These are phyloP conservation scores for Lophius americanus DNA, from an alignment of 2,797 vertebrate genomes.

Conservation along the genomic window DNA sequence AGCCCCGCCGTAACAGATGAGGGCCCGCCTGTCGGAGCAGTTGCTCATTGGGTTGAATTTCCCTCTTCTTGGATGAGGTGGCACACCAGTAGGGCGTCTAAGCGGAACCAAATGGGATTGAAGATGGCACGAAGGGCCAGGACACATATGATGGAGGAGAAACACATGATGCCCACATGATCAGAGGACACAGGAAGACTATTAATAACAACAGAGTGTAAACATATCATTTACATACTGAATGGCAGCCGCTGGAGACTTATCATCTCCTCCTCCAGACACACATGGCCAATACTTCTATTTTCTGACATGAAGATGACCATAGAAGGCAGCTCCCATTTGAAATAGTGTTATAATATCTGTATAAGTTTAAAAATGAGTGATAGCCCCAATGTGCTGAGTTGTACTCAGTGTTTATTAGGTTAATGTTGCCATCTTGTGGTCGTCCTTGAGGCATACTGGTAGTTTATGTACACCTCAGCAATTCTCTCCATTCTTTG, in stretches of 20 bases:
- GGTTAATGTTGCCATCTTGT: constrained; percentile 74
- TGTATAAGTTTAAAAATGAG: constrained; percentile 2
- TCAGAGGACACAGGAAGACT: background rate
- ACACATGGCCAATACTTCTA: background rate
- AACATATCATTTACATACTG: background rate
- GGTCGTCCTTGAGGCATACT: constrained; percentile 37
- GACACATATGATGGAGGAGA: constrained; percentile 55
- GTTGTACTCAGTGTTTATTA: constrained; percentile 24
- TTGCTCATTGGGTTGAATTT: constrained; percentile 69
- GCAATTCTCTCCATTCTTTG: constrained; percentile 1
- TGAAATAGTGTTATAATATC: background rate
- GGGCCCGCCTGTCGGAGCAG: constrained; percentile 77
- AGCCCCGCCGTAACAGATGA: constrained; percentile 72
- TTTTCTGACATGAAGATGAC: background rate
- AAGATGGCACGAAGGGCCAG: constrained; percentile 35
- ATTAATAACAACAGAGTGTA: background rate
- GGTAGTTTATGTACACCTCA: background rate
- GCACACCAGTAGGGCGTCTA: constrained; percentile 54
- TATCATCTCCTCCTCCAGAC: background rate
- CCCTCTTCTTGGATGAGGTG: constrained; percentile 64
- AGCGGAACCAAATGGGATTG: constrained; percentile 30
- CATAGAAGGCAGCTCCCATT: background rate
- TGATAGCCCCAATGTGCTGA: background rate
- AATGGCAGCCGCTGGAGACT: background rate
- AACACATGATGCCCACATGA: constrained; percentile 29